Evolutionary conservation across 2,113 vertebrate species (phyloP).

Genomic region (Chamaetylas fuelleborni): DNA sequence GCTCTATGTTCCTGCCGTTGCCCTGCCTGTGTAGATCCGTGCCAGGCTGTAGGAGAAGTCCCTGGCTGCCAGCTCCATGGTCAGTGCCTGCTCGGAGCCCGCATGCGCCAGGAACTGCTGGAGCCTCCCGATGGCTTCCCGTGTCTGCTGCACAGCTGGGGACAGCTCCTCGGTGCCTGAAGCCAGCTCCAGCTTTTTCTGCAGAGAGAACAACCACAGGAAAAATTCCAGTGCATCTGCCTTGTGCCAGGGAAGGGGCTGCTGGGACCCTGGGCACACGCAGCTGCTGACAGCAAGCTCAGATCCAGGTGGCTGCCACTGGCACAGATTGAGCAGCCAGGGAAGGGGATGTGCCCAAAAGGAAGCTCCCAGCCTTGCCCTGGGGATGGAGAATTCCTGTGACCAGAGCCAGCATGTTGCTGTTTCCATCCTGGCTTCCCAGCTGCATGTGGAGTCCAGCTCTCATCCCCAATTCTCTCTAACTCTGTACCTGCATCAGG

Average conservation of each 20-base stretch:
- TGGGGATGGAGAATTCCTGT: neutral
- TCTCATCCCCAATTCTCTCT: neutral
- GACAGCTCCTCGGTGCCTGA: conserved; percentile 1
- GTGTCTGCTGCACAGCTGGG: neutral
- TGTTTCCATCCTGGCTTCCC: neutral
- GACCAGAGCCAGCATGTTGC: rapidly evolving
- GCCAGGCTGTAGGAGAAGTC: conserved; percentile 82
- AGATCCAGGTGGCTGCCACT: neutral
- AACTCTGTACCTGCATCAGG: neutral
- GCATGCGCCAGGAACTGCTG: conserved; percentile 25
- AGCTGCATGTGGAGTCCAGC: rapidly evolving
- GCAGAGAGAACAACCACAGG: neutral
- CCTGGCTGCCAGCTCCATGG: conserved; percentile 77
- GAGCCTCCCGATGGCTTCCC: conserved; percentile 56
- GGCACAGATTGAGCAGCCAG: neutral
- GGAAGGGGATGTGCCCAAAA: neutral
- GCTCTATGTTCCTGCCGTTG: neutral
- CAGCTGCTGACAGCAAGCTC: neutral
- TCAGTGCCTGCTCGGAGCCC: neutral
- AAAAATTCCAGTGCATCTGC: neutral
- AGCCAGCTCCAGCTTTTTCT: conserved; percentile 71
- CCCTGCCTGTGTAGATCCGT: conserved; percentile 75
- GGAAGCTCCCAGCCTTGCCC: neutral
- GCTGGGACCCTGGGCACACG: neutral
- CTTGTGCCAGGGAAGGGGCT: neutral